Conservation (phyloP, 2,888 invertebrate genomes). For the Mesochorus sp. region DNA sequence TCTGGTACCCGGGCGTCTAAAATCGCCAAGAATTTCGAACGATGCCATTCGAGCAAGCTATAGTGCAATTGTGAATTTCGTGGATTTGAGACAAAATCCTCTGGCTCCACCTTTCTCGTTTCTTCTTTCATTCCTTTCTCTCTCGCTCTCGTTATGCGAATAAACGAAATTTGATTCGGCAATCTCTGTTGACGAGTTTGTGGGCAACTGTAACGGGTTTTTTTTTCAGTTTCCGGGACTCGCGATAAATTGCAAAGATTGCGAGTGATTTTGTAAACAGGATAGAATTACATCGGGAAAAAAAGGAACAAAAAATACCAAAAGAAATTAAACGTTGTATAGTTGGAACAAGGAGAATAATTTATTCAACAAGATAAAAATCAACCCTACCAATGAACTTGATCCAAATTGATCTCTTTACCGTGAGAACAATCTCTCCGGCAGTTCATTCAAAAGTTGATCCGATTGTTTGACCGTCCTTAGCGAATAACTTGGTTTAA, state of each 20-base stretch:
- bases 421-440: not conserved
- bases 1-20: too few species aligned
- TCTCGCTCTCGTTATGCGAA: too few species aligned
- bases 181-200: conserved; percentile 62
- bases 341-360: too few species aligned
- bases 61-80: conserved; percentile 36
- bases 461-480: not conserved
- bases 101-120: not conserved
- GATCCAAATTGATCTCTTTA: not conserved
- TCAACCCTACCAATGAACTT: too few species aligned
- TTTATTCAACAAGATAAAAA: too few species aligned
- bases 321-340: too few species aligned
- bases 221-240: too few species aligned
- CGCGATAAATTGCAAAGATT: not conserved
- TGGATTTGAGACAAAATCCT: conserved; percentile 34
- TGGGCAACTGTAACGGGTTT: not conserved
- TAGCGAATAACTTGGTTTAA: not conserved
- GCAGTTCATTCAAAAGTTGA: not conserved
- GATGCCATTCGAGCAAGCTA: too few species aligned
- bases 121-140: conserved; percentile 46
- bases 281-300: not conserved
- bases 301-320: not conserved
- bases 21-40: too few species aligned
- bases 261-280: not conserved
- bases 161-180: conserved; percentile 62